phyloP scores from a whole-genome alignment of 1,140 invertebrate genomes.

The Cyrtorhinus lividipennis region DNA sequence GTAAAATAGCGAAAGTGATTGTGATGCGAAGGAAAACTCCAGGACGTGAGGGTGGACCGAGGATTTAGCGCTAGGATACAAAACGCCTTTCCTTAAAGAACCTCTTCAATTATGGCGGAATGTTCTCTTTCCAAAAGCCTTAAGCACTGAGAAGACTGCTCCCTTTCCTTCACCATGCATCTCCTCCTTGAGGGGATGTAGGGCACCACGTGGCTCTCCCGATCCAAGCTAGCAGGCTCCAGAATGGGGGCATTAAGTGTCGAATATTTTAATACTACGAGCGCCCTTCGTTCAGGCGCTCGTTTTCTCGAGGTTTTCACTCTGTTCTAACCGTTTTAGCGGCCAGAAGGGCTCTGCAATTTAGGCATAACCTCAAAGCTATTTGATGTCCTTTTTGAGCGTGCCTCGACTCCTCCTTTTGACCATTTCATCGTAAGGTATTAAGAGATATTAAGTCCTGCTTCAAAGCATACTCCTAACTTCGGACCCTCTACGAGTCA shows the following conservation, averaged over 20 bases:
- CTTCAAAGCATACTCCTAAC: no score
- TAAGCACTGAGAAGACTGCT: neutral
- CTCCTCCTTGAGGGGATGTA: neutral
- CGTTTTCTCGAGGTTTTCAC: no score
- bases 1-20: neutral
- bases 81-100: neutral
- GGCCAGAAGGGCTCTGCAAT: no score
- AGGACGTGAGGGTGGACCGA: neutral
- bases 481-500: no score
- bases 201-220: conserved; percentile 6
- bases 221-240: neutral
- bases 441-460: no score
- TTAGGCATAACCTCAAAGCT: no score
- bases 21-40: neutral
- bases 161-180: neutral
- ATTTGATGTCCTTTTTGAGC: no score
- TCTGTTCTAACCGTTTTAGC: no score
- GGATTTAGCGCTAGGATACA: neutral
- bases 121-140: neutral
- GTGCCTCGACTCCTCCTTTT: no score
- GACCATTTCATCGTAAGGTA: no score
- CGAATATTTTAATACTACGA: conserved; percentile 1
- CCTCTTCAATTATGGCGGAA: neutral
- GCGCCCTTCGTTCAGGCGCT: neutral
- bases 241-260: neutral